These are phyloP conservation scores for Chondrilla cf. caribensis DNA, from an alignment of 37 sponge, comb jelly and placozoan genomes.

Conservation along the genomic window DNA sequence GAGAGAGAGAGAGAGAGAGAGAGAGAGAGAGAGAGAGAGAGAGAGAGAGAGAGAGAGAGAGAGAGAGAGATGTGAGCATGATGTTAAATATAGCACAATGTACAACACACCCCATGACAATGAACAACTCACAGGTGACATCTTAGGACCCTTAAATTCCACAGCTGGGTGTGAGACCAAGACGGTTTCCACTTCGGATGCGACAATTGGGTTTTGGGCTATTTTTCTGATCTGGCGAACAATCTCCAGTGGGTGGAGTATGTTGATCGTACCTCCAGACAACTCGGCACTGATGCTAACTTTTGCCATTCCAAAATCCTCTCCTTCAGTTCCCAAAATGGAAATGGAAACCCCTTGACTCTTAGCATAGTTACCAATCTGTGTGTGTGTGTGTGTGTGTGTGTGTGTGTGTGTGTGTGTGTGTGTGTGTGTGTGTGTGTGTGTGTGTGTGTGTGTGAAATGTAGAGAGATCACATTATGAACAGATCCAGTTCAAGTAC, in stretches of 20 bases:
- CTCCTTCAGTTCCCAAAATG: conserved; percentile 88
- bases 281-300: conserved; percentile 78
- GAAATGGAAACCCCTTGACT: conserved; percentile 67
- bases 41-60: too few relatives aligned
- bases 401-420: conserved; percentile 39
- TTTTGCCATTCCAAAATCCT: conserved; percentile 76
- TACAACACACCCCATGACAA: too few relatives aligned
- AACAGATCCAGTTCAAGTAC: too few relatives aligned
- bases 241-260: conserved; percentile 94
- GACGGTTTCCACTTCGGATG: conserved; percentile 72
- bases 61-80: too few relatives aligned
- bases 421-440: conserved; percentile 48
- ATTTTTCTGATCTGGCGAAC: conserved; percentile 90
- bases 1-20: too few relatives aligned
- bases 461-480: not conserved
- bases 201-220: conserved; percentile 86
- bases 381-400: not conserved
- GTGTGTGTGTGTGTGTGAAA: conserved; percentile 34
- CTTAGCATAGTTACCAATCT: conserved; percentile 88
- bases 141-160: conserved; percentile 25
- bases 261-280: conserved; percentile 88
- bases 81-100: too few relatives aligned
- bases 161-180: conserved; percentile 35
- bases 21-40: too few relatives aligned
- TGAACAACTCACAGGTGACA: conserved; percentile 16